Conservation (phyloP, 2,888 invertebrate genomes). For the Pyrgus malvae region DNA sequence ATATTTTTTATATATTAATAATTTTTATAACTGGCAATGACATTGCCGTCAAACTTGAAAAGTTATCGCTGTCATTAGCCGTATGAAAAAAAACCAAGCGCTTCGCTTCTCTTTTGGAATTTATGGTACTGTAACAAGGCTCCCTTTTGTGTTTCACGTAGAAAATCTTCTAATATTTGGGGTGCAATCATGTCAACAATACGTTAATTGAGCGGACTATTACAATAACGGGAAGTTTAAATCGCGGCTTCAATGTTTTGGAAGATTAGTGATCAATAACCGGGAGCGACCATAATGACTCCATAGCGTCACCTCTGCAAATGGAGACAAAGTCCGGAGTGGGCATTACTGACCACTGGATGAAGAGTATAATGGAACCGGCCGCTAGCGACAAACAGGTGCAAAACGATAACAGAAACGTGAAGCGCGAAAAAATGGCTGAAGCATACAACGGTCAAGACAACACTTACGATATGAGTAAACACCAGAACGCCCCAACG, state of each 20-base stretch:
- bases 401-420: constrained; percentile 57
- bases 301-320: constrained; percentile 56
- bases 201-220: constrained; percentile 51
- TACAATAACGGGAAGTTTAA: constrained; percentile 43
- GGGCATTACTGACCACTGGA: constrained; percentile 70
- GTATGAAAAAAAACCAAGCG: constrained; percentile 72
- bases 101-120: constrained; percentile 82
- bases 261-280: constrained; percentile 68
- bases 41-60: constrained; percentile 59
- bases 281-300: constrained; percentile 49
- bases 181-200: constrained; percentile 70
- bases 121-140: constrained; percentile 81
- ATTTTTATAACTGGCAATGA: constrained; percentile 48
- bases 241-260: constrained; percentile 45
- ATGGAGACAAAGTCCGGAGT: constrained; percentile 73
- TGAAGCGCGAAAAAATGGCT: constrained; percentile 75
- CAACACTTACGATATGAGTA: constrained; percentile 60
- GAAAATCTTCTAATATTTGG: constrained; percentile 63
- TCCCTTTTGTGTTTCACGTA: constrained; percentile 74
- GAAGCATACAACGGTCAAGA: constrained; percentile 64
- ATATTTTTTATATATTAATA: too few relatives aligned
- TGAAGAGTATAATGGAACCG: constrained; percentile 78
- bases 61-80: constrained; percentile 71
- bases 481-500: constrained; percentile 53
- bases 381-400: constrained; percentile 64